Base-by-base conservation (phyloP, 2,797 vertebrate species). In the Thamnophis elegans region DNA sequence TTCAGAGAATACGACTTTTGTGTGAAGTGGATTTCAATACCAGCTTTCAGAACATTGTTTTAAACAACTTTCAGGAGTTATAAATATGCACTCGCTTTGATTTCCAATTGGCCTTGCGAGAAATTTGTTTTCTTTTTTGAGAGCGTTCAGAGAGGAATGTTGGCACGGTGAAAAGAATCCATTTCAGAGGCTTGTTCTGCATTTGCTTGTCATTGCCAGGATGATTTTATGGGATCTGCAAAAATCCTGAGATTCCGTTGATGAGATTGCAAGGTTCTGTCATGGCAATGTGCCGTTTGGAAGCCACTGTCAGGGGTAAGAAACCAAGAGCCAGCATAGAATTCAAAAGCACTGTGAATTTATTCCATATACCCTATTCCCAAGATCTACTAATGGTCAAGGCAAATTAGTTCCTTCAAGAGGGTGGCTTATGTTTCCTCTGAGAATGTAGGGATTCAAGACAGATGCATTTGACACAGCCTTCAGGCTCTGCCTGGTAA, bases 71-170 rank as follows among this genome's bases (percentile, higher is more conserved):
- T 96, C 94, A 68, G 96, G 95, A 94, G 93, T 96, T 96, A 96
- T 96, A 97, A 97, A 97, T 97, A 96, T 95, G 93, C 93, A 18
- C 92, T 95, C 93, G 91, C 95, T 97, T 97, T 97, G 97, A 97
- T 96, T 97, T 96, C 95, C 96, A 96, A 91, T 96, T 96, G 96
- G 95, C 96, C 95, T 96, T 95, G 94, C 93, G 95, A 97, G 92
- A 96, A 95, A 97, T 95, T 95, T 95, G 95, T 1, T 91, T 96
- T 95, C 94, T 97, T 90, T 51, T 92, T 68, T 36, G 56, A 90
- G 51, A 62, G 12, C 32, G 14, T 62, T 58, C 20, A 7, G 26
- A 26, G 73, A 54, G 85, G 62, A 86, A 91, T 32, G 95, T 95
- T 96, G 92, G 92, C 36, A 94, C 93, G 85, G 78, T 93, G 95